Evolutionary conservation across 2,797 vertebrate species (phyloP).

Genomic region (Tympanoctomys barrerae): DNA sequence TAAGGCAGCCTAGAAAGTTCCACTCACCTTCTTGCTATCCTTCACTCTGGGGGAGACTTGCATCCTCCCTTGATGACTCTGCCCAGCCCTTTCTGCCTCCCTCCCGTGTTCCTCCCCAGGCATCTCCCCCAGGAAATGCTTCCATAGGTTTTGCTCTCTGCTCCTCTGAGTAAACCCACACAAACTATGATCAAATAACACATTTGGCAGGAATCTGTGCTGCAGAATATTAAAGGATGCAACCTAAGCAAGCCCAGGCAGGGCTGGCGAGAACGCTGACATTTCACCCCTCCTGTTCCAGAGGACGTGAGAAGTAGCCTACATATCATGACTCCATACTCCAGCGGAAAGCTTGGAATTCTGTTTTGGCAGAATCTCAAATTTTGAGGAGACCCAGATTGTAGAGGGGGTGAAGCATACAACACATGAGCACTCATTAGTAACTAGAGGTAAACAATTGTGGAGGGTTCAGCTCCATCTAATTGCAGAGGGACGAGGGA

Average conservation of each 20-base stretch:
- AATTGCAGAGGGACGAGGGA: neutral
- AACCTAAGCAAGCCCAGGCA: too few relatives aligned
- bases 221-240: neutral
- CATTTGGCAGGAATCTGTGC: neutral
- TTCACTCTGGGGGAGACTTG: neutral
- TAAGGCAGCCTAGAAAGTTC: neutral
- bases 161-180: neutral
- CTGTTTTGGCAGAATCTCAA: slow-evolving; percentile 3
- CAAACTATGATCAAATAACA: neutral
- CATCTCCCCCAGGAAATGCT: neutral
- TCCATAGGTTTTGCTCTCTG: neutral
- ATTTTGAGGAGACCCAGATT: neutral
- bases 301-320: neutral
- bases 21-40: neutral
- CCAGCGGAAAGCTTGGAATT: neutral
- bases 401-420: neutral
- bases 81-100: neutral
- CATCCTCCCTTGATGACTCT: neutral
- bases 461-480: neutral
- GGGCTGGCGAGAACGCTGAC: neutral
- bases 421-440: neutral
- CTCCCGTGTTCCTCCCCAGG: neutral
- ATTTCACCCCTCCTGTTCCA: neutral
- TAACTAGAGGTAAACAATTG: neutral
- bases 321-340: neutral